A percentile compares a stretch with the other conserved stretches of the same genome.
Evolutionary conservation across 37 sponge, comb jelly and placozoan genomes (phyloP).

Genomic region (Axinella damicornis): DNA sequence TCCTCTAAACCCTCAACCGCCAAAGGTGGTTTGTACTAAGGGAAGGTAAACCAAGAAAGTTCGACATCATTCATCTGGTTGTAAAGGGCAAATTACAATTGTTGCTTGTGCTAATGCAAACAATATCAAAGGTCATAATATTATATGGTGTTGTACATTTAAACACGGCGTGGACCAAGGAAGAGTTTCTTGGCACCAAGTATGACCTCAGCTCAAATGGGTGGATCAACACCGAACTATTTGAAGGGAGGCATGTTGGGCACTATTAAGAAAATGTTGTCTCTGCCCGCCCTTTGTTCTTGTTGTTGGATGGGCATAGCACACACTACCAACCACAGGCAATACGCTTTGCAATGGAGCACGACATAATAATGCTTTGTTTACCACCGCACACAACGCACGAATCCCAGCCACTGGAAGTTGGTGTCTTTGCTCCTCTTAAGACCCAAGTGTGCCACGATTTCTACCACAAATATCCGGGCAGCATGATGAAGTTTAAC

Average conservation of each 20-base stretch:
- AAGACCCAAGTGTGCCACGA: slow-evolving; percentile 50
- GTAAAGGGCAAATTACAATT: slow-evolving; percentile 59
- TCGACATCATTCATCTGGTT: slow-evolving; percentile 13
- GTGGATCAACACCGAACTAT: slow-evolving; percentile 39
- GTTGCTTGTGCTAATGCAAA: slow-evolving; percentile 41
- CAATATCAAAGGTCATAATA: slow-evolving; percentile 22
- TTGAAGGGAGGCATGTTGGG: slow-evolving; percentile 55
- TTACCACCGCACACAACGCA: slow-evolving; percentile 72
- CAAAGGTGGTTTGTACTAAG: slow-evolving; percentile 33
- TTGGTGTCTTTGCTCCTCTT: slow-evolving; percentile 49
- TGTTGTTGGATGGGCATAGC: slow-evolving; percentile 65
- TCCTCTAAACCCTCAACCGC: slow-evolving; percentile 49
- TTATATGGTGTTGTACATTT: slow-evolving; percentile 3
- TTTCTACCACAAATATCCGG: slow-evolving; percentile 10
- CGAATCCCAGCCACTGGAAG: slow-evolving; percentile 57
- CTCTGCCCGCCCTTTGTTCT: slow-evolving; percentile 53
- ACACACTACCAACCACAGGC: slow-evolving; percentile 61
- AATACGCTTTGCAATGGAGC: slow-evolving; percentile 32
- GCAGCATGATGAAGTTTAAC: slow-evolving; percentile 31
- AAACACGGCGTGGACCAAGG: slow-evolving; percentile 6
- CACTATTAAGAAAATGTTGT: slow-evolving; percentile 53
- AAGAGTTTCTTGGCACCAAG: slow-evolving; percentile 30
- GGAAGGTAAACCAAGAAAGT: slow-evolving; percentile 37
- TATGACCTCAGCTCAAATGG: slow-evolving; percentile 25
- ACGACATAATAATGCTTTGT: slow-evolving; percentile 53